phyloP scores from a whole-genome alignment of 2,888 invertebrate species.

The Ashinkailepas kermadecensis region DNA sequence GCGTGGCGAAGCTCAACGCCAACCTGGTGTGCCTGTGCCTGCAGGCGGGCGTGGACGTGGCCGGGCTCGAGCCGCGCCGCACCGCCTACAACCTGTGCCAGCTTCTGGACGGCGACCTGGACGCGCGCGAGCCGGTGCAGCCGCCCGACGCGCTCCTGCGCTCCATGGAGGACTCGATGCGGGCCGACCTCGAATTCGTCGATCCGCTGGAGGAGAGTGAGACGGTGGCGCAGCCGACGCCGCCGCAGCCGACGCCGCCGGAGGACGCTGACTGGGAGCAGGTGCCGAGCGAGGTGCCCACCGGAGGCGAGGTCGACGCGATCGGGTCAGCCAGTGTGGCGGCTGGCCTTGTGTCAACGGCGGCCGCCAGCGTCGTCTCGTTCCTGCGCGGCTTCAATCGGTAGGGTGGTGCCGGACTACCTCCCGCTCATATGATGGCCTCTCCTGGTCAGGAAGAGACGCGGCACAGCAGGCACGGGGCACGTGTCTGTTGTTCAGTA shows the following conservation, averaged over 20 bases:
- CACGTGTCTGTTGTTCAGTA: background rate
- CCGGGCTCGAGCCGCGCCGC: conserved; percentile 56
- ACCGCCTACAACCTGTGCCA: conserved; percentile 64
- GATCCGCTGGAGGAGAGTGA: conserved; percentile 20
- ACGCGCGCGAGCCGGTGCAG: conserved; percentile 38
- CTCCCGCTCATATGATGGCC: no score
- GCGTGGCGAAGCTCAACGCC: conserved; percentile 68
- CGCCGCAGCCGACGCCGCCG: conserved; percentile 24
- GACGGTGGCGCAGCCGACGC: conserved; percentile 25
- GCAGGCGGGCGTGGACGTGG: conserved; percentile 61
- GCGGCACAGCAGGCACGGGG: background rate
- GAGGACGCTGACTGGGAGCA: conserved; percentile 29
- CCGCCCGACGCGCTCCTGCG: conserved; percentile 8
- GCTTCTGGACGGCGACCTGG: conserved; percentile 56
- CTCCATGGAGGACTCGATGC: conserved; percentile 26
- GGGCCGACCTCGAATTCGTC: conserved; percentile 25
- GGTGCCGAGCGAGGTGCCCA: conserved; percentile 25
- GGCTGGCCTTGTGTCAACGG: conserved; percentile 68
- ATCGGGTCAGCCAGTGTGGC: conserved; percentile 47
- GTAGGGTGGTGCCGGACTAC: background rate
- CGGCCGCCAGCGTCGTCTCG: conserved; percentile 72
- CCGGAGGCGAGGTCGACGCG: conserved; percentile 15
- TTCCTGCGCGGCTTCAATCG: conserved; percentile 59
- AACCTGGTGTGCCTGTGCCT: conserved; percentile 71
- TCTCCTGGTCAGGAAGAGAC: no score